Conservation (phyloP, 2,113 vertebrate genomes). For the Polypterus bichir region DNA sequence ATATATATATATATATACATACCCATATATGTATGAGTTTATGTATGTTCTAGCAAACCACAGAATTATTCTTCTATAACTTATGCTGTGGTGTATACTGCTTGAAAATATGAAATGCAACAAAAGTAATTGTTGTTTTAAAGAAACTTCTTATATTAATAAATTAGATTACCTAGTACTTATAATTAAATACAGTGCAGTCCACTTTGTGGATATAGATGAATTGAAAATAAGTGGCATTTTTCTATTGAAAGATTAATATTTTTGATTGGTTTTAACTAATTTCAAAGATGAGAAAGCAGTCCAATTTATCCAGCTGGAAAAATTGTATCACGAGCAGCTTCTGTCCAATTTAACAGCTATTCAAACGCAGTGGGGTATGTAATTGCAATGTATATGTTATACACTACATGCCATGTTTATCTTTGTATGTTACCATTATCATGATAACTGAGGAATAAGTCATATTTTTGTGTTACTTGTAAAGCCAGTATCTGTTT, state of each 20-base stretch:
- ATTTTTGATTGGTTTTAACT: slow-evolving; percentile 37
- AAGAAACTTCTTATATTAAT: slow-evolving; percentile 11
- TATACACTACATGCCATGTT: no score
- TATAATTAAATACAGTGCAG: slow-evolving; percentile 7
- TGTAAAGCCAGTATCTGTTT: no score
- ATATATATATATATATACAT: not conserved
- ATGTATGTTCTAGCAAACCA: not conserved
- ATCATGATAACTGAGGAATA: no score
- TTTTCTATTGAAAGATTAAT: not conserved
- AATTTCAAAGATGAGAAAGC: slow-evolving; percentile 71
- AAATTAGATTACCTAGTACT: slow-evolving; percentile 14
- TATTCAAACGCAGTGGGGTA: slow-evolving; percentile 87
- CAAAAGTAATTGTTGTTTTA: no score
- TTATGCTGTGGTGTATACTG: slow-evolving; percentile 10
- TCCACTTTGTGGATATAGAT: slow-evolving; percentile 5
- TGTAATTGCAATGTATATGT: slow-evolving; percentile 20
- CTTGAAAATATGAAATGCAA: slow-evolving; percentile 10
- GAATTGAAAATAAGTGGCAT: not conserved
- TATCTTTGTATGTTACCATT: no score
- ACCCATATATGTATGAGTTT: not conserved
- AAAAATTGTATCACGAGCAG: slow-evolving; percentile 80
- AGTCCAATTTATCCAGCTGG: slow-evolving; percentile 81
- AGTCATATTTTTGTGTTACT: no score
- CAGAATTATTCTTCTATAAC: not conserved
- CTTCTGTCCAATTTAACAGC: slow-evolving; percentile 76